Conservation (phyloP, 2,797 vertebrate species). For the Varecia variegata region DNA sequence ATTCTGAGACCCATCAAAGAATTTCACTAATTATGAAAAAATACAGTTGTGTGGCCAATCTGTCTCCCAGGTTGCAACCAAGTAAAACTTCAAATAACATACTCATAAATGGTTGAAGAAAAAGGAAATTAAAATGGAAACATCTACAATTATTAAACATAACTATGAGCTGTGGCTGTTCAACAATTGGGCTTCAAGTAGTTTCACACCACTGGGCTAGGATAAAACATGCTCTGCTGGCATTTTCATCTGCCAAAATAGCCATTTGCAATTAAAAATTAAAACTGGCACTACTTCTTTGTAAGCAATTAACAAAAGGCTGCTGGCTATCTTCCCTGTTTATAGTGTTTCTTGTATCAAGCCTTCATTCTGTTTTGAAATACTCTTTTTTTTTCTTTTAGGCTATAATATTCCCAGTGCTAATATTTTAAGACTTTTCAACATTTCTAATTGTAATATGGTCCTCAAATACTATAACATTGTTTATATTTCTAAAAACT, state of each 20-base stretch:
- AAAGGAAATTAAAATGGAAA: conserved; percentile 45
- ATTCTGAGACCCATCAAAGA: background rate
- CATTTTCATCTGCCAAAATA: conserved; percentile 84
- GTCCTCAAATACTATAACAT: background rate
- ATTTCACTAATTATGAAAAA: conserved; percentile 54
- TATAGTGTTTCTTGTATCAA: conserved; percentile 82
- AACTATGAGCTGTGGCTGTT: conserved; percentile 54
- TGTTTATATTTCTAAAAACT: background rate
- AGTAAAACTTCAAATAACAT: conserved; percentile 39
- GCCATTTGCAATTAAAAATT: conserved; percentile 88
- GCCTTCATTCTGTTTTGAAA: conserved; percentile 78
- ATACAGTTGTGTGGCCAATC: background rate
- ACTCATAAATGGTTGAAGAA: conserved; percentile 44
- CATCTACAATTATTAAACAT: conserved; percentile 44
- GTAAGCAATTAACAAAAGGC: conserved; percentile 85
- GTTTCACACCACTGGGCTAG: conserved; percentile 78
- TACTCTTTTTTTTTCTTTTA: conserved; percentile 70
- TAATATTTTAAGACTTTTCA: conserved; percentile 46
- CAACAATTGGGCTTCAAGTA: conserved; percentile 67
- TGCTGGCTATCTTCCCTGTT: conserved; percentile 84
- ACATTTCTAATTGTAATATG: background rate
- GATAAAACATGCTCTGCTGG: conserved; percentile 76
- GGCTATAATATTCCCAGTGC: conserved; percentile 48
- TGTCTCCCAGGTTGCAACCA: conserved; percentile 40
- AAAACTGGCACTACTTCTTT: conserved; percentile 82